Percentiles rank a stretch among this genome's conserved stretches.
Evolutionary conservation across 2,888 invertebrate species (phyloP).

Genomic region (Hypsopygia costalis): DNA sequence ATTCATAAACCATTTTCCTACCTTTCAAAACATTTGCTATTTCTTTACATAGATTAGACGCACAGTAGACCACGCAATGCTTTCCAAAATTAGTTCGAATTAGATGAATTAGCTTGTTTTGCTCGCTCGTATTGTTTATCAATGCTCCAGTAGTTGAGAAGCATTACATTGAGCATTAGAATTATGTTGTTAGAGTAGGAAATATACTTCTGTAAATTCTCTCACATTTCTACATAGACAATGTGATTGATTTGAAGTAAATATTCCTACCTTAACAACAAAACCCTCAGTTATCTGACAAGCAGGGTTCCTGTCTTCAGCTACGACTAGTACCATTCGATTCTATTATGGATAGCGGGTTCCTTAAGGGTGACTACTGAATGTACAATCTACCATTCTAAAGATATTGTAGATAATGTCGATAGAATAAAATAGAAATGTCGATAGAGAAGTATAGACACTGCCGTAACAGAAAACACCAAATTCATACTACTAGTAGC

Average conservation of each 20-base stretch:
- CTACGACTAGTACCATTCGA: constrained; percentile 39
- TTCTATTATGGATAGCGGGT: constrained; percentile 16
- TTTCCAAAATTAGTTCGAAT: constrained; percentile 50
- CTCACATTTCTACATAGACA: constrained; percentile 20
- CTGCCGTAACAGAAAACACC: constrained; percentile 13
- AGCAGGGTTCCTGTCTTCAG: constrained; percentile 75
- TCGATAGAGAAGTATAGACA: background rate
- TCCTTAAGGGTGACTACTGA: constrained; percentile 13
- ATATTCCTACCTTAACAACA: constrained; percentile 45
- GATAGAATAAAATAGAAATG: no score
- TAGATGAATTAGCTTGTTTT: constrained; percentile 54
- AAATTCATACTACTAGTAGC: background rate
- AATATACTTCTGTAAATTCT: constrained; percentile 23
- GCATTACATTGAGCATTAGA: constrained; percentile 69
- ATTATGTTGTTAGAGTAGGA: constrained; percentile 47
- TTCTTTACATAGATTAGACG: constrained; percentile 42
- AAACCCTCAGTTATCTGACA: constrained; percentile 71
- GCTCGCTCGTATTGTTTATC: constrained; percentile 45
- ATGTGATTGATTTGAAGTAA: constrained; percentile 12
- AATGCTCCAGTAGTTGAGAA: constrained; percentile 42
- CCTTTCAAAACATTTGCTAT: constrained; percentile 28
- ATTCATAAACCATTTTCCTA: constrained; percentile 10
- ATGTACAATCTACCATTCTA: constrained; percentile 2
- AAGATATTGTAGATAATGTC: background rate
- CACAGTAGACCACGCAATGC: constrained; percentile 65